Evolutionary conservation across 1,140 invertebrate species (phyloP), one percentile per base, ranked within the genome.

Genomic region (Lucilia cuprina): DNA sequence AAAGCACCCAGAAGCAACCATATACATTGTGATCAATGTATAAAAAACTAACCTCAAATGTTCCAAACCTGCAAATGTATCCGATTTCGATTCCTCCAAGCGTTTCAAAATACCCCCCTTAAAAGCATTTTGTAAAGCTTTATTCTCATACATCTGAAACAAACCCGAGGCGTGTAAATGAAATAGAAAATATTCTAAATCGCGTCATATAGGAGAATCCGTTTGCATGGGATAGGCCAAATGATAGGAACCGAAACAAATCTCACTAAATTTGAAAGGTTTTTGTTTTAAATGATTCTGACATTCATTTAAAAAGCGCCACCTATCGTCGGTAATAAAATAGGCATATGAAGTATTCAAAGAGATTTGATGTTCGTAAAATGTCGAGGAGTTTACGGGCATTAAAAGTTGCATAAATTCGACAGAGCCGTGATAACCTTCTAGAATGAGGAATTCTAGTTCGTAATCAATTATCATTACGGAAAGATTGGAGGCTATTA

Each of bases 381-480:
- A 90, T 0, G 88, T 83, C 0, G 83, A 85, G 1, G 77, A 83
- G 30, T 90, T 88, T 12, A 90, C 89, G 2, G 89, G 87, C 0
- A 85, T 19, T 12, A 90, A 74, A 5, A 90, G 84, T 12, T 60
- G 0, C 34, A 47, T 9, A 90, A 90, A 9, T 83, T 86, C 4
- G 21, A n/a, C 0, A 87, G 86, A 90, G 49, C 21, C 10, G 7
- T 88, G 85, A n/a, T 83, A 78, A 55, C 86, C 82, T 5, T 86
- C 2, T 10, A 85, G 70, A 13, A 88, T 13, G 4, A 90, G 70
- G 35, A 90, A 90, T 25, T 90, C 87, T 83, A 87, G 55, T 77
- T 90, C 89, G 74, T 90, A 90, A 78, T 90, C 89, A 17, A 90
- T 88, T 13, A 90, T 88, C 85, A 90, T 86, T 0, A 90, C 87